phyloP scores from a whole-genome alignment of 1,140 invertebrate genomes.

The Drosophila pallidifrons region DNA sequence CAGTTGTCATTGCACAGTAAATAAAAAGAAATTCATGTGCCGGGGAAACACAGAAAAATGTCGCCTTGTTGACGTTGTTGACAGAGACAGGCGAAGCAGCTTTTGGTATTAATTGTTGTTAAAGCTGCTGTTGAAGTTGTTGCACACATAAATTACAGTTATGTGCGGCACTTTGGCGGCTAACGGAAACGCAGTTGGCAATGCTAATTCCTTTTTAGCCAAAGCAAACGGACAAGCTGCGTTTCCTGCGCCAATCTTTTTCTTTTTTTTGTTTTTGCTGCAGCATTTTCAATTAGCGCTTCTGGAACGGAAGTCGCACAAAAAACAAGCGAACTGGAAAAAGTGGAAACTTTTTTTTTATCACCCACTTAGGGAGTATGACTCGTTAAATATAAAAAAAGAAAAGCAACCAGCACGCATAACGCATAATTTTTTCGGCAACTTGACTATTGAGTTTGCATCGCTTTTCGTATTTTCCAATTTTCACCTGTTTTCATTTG shows the following conservation, averaged over 20 bases:
- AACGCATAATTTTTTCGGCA: slow-evolving; percentile 56
- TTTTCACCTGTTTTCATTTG: slow-evolving; percentile 60
- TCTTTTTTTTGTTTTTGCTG: background rate
- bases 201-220: slow-evolving; percentile 70
- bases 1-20: slow-evolving; percentile 35
- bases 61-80: slow-evolving; percentile 49
- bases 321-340: slow-evolving; percentile 38
- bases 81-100: slow-evolving; percentile 15
- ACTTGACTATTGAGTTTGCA: slow-evolving; percentile 52
- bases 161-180: slow-evolving; percentile 41
- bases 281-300: slow-evolving; percentile 65
- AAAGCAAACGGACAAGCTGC: slow-evolving; percentile 46
- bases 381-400: background rate
- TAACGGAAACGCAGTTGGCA: slow-evolving; percentile 71
- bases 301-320: slow-evolving; percentile 57
- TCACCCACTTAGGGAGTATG: slow-evolving; percentile 55
- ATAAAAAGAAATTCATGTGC: background rate
- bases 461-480: slow-evolving; percentile 49
- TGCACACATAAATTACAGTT: slow-evolving; percentile 63
- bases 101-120: slow-evolving; percentile 7
- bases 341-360: slow-evolving; percentile 64
- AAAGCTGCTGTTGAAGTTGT: slow-evolving; percentile 5
- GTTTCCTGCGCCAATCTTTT: slow-evolving; percentile 37
- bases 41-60: slow-evolving; percentile 28
- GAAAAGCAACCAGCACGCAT: slow-evolving; percentile 7